phyloP scores from a whole-genome alignment of 2,888 invertebrate genomes.

The Acanthosoma haemorrhoidale region DNA sequence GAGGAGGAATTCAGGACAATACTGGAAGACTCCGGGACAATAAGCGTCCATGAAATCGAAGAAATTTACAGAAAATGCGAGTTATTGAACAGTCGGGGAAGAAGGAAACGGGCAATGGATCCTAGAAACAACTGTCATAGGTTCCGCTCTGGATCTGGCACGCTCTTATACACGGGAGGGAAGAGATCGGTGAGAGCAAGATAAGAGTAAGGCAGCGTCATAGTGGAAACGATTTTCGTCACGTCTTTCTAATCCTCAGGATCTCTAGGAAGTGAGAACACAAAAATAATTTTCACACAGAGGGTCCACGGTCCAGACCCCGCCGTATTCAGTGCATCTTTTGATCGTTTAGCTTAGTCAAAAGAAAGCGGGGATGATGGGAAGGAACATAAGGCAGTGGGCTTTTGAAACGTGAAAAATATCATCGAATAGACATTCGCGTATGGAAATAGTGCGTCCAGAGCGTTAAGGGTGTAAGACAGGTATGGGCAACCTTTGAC shows the following conservation, averaged over 20 bases:
- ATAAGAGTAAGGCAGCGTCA: not conserved
- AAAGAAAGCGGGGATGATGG: not conserved
- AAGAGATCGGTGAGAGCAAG: not conserved
- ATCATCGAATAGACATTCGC: no score
- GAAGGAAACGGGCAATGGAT: not conserved
- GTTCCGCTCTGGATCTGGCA: not conserved
- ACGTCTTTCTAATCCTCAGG: not conserved
- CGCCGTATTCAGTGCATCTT: no score
- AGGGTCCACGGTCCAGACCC: no score
- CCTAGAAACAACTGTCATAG: not conserved
- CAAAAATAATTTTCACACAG: not conserved
- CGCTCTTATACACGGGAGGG: not conserved
- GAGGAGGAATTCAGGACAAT: no score
- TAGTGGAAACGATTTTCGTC: constrained; percentile 2
- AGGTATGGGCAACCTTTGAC: no score
- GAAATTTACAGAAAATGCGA: no score
- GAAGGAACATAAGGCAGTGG: not conserved
- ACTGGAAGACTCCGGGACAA: no score
- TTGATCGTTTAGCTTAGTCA: not conserved
- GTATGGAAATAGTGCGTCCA: no score
- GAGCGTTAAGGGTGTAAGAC: no score
- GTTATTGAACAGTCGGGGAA: not conserved
- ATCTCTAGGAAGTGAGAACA: not conserved
- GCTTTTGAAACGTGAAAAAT: not conserved
- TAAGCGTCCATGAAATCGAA: no score